Percentiles rank a stretch among this genome's conserved stretches.
These are phyloP conservation scores for Osedax fenrisi DNA, from an alignment of 2,888 invertebrate species.

Conservation along the genomic window DNA sequence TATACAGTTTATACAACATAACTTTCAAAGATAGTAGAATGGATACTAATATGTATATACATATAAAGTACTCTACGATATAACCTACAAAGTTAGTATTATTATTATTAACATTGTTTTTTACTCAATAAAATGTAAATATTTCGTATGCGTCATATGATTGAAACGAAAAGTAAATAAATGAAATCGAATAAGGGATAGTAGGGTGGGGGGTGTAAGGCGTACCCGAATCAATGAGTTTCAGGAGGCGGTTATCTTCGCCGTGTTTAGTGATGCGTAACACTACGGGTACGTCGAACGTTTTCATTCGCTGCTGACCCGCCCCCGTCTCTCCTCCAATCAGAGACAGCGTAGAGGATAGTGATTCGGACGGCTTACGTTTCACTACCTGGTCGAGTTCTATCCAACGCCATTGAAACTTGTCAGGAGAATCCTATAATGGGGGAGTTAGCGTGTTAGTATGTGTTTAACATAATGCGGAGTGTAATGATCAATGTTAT, in stretches of 20 bases:
- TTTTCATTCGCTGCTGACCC: slow-evolving; percentile 24
- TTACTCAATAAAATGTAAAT: too few relatives aligned
- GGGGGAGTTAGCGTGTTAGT: neutral
- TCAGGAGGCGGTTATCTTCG: slow-evolving; percentile 40
- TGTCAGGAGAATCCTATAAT: slow-evolving; percentile 3
- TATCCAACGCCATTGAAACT: slow-evolving; percentile 47
- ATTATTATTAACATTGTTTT: too few relatives aligned
- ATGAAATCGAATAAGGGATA: too few relatives aligned
- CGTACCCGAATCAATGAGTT: slow-evolving; percentile 42
- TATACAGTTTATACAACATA: too few relatives aligned
- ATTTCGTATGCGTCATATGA: too few relatives aligned
- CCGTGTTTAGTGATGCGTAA: slow-evolving; percentile 44
- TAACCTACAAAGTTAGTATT: too few relatives aligned
- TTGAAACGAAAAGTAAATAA: too few relatives aligned
- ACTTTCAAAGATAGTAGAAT: too few relatives aligned
- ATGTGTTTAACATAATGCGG: too few relatives aligned
- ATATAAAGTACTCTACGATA: too few relatives aligned
- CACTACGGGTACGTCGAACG: slow-evolving; percentile 40
- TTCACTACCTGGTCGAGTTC: slow-evolving; percentile 42
- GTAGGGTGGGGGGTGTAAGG: neutral
- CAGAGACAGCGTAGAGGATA: neutral
- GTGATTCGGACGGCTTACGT: neutral
- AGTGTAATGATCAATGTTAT: too few relatives aligned
- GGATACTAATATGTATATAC: too few relatives aligned
- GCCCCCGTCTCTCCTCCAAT: slow-evolving; percentile 34